Conservation (phyloP, 2,797 vertebrate genomes). For the Spinus olivaceus region DNA sequence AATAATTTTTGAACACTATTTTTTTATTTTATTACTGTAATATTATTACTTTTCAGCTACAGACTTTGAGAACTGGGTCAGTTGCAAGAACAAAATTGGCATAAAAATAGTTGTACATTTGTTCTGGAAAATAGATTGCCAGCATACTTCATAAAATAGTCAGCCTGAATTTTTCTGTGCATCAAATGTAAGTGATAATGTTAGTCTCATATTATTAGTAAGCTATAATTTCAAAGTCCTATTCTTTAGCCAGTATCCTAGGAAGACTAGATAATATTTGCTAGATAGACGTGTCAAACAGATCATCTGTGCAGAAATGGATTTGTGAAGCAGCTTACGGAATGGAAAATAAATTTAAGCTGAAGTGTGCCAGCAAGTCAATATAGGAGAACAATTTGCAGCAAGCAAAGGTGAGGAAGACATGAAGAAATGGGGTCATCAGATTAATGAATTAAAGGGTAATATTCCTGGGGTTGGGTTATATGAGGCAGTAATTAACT, state of each 20-base stretch:
- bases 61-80: constrained; percentile 63
- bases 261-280: constrained; percentile 29
- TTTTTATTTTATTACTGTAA: constrained; percentile 54
- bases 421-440: constrained; percentile 38
- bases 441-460: neutral
- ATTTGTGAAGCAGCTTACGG: constrained; percentile 32
- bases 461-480: neutral
- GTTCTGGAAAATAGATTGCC: constrained; percentile 41
- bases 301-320: constrained; percentile 5
- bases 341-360: constrained; percentile 58
- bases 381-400: constrained; percentile 34
- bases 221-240: neutral
- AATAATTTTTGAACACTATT: constrained; percentile 61
- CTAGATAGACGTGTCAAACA: constrained; percentile 14
- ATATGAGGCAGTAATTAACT: neutral
- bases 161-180: neutral
- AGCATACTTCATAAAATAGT: constrained; percentile 20
- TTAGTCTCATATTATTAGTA: neutral
- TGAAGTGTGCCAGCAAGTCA: constrained; percentile 16
- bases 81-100: constrained; percentile 44
- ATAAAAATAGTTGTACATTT: constrained; percentile 47
- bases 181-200: neutral
- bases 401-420: constrained; percentile 38
- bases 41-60: constrained; percentile 57
- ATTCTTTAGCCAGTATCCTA: constrained; percentile 27